Evolutionary conservation across 2,888 invertebrate genomes (phyloP).

Genomic region (Norana najaformis): DNA sequence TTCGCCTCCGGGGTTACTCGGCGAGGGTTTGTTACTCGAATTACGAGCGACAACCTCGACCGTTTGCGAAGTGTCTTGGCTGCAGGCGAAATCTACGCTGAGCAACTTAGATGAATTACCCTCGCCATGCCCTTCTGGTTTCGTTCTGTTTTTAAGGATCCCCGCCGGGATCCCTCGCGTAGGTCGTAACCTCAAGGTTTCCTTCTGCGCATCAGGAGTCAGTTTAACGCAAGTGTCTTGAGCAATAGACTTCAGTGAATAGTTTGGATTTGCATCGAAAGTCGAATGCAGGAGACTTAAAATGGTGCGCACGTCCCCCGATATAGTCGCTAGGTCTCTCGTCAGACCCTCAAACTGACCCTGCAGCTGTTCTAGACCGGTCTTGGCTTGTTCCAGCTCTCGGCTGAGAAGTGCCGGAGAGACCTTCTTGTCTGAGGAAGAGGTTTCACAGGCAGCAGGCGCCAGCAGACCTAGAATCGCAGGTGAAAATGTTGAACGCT

Average conservation of each 20-base stretch:
- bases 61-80: background rate
- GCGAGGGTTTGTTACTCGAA: background rate
- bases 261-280: background rate
- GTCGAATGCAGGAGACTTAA: background rate
- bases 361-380: slow-evolving; percentile 13
- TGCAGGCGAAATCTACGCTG: background rate
- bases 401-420: background rate
- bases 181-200: background rate
- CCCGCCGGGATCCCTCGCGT: background rate
- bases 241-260: background rate
- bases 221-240: background rate
- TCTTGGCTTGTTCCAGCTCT: background rate
- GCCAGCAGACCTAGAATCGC: background rate
- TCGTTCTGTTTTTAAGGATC: background rate
- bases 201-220: background rate
- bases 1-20: background rate
- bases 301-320: slow-evolving; percentile 9
- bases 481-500: background rate
- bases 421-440: background rate
- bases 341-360: slow-evolving; percentile 22
- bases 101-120: background rate
- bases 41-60: background rate
- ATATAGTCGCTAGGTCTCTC: background rate
- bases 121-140: background rate
- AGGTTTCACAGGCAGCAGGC: background rate